Evolutionary conservation across 2,888 invertebrate genomes (phyloP).

Genomic region (Tupiocoris notatus): DNA sequence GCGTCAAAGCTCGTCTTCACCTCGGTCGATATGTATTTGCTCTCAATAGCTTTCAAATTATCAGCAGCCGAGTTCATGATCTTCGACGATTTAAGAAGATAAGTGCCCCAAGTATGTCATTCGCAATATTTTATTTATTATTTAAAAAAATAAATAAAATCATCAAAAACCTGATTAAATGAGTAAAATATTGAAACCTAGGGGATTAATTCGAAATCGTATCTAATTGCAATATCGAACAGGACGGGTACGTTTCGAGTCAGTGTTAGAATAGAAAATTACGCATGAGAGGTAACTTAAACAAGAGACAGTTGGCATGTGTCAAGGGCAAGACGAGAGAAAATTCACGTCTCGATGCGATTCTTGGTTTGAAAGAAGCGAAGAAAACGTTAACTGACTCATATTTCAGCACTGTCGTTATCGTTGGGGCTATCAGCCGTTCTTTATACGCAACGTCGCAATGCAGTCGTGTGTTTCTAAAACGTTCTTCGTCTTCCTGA

Average conservation of each 20-base stretch:
- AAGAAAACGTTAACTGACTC: slow-evolving; percentile 35
- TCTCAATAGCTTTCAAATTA: not conserved
- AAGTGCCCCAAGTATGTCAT: not conserved
- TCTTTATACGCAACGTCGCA: slow-evolving; percentile 16
- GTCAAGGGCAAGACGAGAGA: slow-evolving; percentile 6
- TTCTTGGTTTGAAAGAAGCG: not conserved
- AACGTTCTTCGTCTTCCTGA: slow-evolving; percentile 21
- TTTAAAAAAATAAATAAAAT: too few species aligned
- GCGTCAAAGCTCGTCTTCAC: not conserved
- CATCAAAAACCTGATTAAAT: too few species aligned
- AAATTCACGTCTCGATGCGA: not conserved
- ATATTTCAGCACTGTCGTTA: slow-evolving; percentile 38
- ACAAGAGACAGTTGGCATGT: slow-evolving; percentile 9
- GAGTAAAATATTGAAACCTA: too few species aligned
- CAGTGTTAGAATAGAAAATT: too few species aligned
- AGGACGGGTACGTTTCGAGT: too few species aligned
- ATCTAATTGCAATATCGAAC: too few species aligned
- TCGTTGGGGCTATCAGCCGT: slow-evolving; percentile 33
- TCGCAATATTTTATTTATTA: too few species aligned
- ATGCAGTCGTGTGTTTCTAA: slow-evolving; percentile 41
- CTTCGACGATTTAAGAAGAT: not conserved
- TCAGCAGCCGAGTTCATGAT: not conserved
- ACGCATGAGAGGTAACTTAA: too few species aligned
- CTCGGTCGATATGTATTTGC: not conserved
- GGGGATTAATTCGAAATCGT: too few species aligned